Base-by-base conservation (phyloP, 30 jellyfish, hydroid and myxozoan genomes). In the Morbakka virulenta region DNA sequence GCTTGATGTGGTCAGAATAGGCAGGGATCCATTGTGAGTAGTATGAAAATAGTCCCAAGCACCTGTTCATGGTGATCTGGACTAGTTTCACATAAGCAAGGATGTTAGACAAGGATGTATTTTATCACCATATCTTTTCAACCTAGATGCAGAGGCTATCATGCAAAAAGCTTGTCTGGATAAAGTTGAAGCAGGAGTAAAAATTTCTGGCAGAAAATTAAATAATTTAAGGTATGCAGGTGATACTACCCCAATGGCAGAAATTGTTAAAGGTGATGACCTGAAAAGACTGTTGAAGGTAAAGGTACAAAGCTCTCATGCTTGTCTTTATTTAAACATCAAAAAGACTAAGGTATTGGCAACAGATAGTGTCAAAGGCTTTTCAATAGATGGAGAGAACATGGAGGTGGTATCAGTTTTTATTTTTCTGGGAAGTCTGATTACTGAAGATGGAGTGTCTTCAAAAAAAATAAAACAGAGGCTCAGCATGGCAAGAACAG, bases 21-120 rank as follows among this genome's bases (percentile, higher is more conserved):
- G n/a, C n/a, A n/a, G n/a, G n/a, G n/a, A n/a, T n/a, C n/a, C n/a
- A n/a, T n/a, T n/a, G n/a, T n/a, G n/a, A n/a, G n/a, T n/a, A n/a
- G n/a, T n/a, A n/a, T n/a, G n/a, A n/a, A n/a, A n/a, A n/a, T n/a
- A n/a, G n/a, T n/a, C n/a, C n/a, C n/a, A n/a, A n/a, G n/a, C n/a
- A n/a, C n/a, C 78, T 2, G 26, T n/a, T 21, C 11, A 17, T 28
- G 85, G 53, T n/a, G 21, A 48, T n/a, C 50, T 29, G 0, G 75
- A 57, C 9, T 36, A 32, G 74, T 9, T 73, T 73, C 9, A 25
- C 34, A 24, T 73, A 36, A 34, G 53, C 6, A 73, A 73, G 29
- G 85, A 72, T 4, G 83, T 49, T n/a, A 35, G 83, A 0, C 79
- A n/a, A 1, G 76, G 78, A 6, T 35, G 83, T 50, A 71, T 71